Evolutionary conservation across 2,888 invertebrate genomes (phyloP).

Genomic region (Melanotus villosus): DNA sequence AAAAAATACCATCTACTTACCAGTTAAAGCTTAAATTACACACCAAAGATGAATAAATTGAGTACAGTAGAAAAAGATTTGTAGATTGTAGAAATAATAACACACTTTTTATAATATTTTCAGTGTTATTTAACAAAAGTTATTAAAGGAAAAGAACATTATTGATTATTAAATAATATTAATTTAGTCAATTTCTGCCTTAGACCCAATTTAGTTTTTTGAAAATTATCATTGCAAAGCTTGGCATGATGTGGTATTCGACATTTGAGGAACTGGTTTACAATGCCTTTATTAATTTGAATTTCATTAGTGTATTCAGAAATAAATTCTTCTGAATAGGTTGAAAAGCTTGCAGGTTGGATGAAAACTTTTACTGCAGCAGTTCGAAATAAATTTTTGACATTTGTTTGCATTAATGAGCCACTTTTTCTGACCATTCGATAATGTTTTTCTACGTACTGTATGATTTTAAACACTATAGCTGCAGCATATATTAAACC

Average conservation of each 20-base stretch:
- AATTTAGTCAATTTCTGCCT: constrained; percentile 1
- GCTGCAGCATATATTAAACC: constrained; percentile 7
- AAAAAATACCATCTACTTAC: too few species aligned
- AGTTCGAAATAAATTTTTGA: constrained; percentile 5
- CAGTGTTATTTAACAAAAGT: too few species aligned
- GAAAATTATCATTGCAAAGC: constrained; percentile 18
- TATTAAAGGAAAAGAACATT: too few species aligned
- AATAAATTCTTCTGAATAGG: constrained; percentile 15
- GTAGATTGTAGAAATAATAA: too few species aligned
- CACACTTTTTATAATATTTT: too few species aligned
- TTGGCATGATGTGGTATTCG: constrained; percentile 29
- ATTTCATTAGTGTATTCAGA: constrained; percentile 21
- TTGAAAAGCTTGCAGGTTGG: constrained; percentile 15
- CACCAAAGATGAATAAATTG: too few species aligned
- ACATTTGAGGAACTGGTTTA: constrained; percentile 27
- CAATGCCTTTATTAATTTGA: constrained; percentile 26
- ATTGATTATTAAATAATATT: background rate
- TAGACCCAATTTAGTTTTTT: constrained; percentile 9
- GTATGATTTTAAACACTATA: constrained; percentile 15
- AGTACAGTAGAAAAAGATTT: too few species aligned
- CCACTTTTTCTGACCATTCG: background rate
- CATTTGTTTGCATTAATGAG: background rate
- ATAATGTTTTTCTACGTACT: constrained; percentile 16
- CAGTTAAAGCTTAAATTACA: too few species aligned
- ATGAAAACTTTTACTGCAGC: constrained; percentile 22